phyloP scores from a whole-genome alignment of 1,140 invertebrate genomes.

The Diprion similis region DNA sequence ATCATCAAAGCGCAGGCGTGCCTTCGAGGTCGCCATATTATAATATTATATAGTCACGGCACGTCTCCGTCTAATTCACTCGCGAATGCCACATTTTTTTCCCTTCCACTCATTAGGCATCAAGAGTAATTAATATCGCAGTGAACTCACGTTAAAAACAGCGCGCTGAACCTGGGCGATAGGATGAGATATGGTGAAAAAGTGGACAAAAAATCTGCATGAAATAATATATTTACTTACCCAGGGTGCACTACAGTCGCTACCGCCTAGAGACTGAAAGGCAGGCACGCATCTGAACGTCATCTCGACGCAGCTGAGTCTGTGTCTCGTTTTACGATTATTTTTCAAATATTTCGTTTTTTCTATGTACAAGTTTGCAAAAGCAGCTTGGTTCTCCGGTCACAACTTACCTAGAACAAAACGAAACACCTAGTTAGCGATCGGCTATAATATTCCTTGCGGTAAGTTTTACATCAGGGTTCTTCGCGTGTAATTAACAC shows the following conservation, averaged over 20 bases:
- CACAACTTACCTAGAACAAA: slow-evolving; percentile 65
- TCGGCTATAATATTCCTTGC: slow-evolving; percentile 15
- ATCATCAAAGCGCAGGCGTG: slow-evolving; percentile 38
- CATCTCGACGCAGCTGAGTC: slow-evolving; percentile 48
- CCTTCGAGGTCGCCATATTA: not conserved
- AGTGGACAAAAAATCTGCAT: not conserved
- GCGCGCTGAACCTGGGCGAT: not conserved
- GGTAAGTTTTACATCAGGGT: too few species aligned
- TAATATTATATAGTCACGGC: not conserved
- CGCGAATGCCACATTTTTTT: too few species aligned
- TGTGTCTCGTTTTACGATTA: slow-evolving; percentile 15
- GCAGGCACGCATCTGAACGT: slow-evolving; percentile 71
- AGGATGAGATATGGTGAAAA: not conserved
- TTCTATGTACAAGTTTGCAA: slow-evolving; percentile 35
- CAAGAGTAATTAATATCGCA: too few species aligned
- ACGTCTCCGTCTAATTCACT: too few species aligned
- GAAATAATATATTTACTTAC: slow-evolving; percentile 58
- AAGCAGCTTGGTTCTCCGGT: slow-evolving; percentile 39
- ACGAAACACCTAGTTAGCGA: slow-evolving; percentile 60
- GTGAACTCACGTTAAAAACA: too few species aligned
- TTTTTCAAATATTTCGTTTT: slow-evolving; percentile 11
- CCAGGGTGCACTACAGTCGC: slow-evolving; percentile 71
- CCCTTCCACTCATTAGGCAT: too few species aligned
- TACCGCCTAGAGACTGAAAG: slow-evolving; percentile 67
- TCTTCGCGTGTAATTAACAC: too few species aligned